A percentile compares a stretch with the other conserved stretches of the same genome.
phyloP scores from a whole-genome alignment of 2,888 invertebrate species.

The Mesorhabditis sp. region DNA sequence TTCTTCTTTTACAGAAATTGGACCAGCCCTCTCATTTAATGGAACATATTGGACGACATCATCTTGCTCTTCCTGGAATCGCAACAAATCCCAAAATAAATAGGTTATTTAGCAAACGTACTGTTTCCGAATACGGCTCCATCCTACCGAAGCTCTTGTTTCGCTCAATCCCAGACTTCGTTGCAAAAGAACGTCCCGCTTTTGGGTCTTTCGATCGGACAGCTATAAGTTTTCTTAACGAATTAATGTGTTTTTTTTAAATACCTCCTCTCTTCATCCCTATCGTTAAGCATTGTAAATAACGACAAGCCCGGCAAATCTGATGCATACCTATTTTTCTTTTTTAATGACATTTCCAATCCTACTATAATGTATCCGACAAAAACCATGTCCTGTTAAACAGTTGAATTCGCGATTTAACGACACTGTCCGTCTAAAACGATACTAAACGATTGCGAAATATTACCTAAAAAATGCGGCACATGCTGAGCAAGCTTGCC shows the following conservation, averaged over 20 bases:
- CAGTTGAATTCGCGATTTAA: constrained; percentile 38
- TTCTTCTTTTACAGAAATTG: constrained; percentile 2
- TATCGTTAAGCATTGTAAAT: constrained; percentile 36
- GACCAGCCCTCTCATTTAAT: constrained; percentile 3
- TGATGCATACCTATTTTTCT: constrained; percentile 40
- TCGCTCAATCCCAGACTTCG: constrained; percentile 46
- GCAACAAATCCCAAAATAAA: no score
- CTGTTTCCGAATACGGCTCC: constrained; percentile 12
- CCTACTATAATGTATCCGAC: constrained; percentile 37
- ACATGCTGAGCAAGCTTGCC: constrained; percentile 51
- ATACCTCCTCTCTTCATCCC: constrained; percentile 46
- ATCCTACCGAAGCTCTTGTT: constrained; percentile 46
- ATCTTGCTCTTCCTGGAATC: constrained; percentile 13
- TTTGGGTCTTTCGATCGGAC: constrained; percentile 38
- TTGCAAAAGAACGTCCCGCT: constrained; percentile 39
- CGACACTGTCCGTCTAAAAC: constrained; percentile 42
- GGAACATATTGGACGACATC: constrained; percentile 8
- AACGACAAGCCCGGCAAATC: constrained; percentile 49
- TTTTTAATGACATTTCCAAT: background rate
- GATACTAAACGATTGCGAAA: background rate
- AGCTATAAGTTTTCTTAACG: background rate
- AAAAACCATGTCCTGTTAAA: constrained; percentile 35
- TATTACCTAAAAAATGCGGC: constrained; percentile 45
- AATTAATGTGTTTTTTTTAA: background rate
- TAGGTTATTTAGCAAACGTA: no score